Percentiles rank a stretch among this genome's conserved stretches.
These are phyloP conservation scores for Gryllus longicercus DNA, from an alignment of 2,888 invertebrate species.

Conservation along the genomic window DNA sequence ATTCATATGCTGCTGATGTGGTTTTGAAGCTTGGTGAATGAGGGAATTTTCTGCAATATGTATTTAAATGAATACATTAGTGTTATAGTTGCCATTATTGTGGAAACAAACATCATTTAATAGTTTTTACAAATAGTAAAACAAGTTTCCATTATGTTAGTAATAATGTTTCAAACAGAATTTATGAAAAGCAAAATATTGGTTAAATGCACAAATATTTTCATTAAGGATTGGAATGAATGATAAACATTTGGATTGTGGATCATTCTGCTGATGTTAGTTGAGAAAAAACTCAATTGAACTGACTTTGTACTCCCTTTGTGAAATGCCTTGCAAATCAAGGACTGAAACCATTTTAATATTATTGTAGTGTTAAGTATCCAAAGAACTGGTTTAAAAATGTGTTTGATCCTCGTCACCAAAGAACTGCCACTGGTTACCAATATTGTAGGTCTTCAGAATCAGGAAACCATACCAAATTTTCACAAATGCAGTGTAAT, in stretches of 20 bases:
- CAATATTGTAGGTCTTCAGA: background rate
- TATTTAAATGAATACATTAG: background rate
- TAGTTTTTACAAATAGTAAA: too few relatives aligned
- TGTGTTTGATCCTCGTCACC: background rate
- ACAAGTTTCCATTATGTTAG: too few relatives aligned
- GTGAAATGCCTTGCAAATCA: background rate
- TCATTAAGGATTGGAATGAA: too few relatives aligned
- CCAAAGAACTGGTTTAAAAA: background rate
- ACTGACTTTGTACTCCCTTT: background rate
- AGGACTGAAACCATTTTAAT: background rate
- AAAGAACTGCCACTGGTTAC: background rate
- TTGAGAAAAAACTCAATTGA: background rate
- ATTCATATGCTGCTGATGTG: too few relatives aligned
- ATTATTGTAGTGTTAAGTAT: background rate
- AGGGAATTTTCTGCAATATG: background rate
- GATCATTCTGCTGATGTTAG: too few relatives aligned
- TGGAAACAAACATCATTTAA: too few relatives aligned
- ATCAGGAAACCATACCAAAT: background rate
- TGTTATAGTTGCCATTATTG: too few relatives aligned
- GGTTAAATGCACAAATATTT: too few relatives aligned
- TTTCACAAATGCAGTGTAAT: background rate
- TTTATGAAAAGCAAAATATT: too few relatives aligned
- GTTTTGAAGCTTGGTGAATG: too few relatives aligned
- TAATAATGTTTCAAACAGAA: too few relatives aligned
- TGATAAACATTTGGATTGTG: too few relatives aligned